phyloP scores from a whole-genome alignment of 2,888 invertebrate species.

The Yponomeuta evonymella region DNA sequence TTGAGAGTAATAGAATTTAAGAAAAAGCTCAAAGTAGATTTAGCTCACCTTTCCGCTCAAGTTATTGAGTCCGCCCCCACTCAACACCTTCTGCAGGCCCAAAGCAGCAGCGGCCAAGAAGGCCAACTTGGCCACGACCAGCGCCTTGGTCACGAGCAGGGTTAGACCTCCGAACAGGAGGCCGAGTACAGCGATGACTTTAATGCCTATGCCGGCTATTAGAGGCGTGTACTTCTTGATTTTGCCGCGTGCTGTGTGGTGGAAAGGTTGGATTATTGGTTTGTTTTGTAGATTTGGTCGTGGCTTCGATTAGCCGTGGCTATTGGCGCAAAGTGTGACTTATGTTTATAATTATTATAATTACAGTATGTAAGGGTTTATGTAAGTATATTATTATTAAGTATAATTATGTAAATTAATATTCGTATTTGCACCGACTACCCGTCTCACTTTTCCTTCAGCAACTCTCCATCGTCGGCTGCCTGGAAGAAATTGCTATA shows the following conservation, averaged over 20 bases:
- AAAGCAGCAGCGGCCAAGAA: slow-evolving; percentile 83
- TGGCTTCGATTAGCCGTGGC: no score
- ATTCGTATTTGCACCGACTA: no score
- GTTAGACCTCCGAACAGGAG: slow-evolving; percentile 83
- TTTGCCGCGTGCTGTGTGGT: slow-evolving; percentile 80
- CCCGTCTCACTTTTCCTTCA: no score
- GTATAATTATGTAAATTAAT: no score
- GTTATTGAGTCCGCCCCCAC: slow-evolving; percentile 66
- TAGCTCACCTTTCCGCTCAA: slow-evolving; percentile 59
- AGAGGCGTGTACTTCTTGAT: slow-evolving; percentile 85
- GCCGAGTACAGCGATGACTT: slow-evolving; percentile 82
- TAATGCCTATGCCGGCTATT: slow-evolving; percentile 81
- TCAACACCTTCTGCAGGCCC: slow-evolving; percentile 81
- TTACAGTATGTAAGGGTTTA: no score
- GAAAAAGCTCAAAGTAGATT: not conserved
- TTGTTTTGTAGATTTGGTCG: no score
- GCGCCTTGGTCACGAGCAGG: slow-evolving; percentile 84
- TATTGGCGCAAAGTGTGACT: no score
- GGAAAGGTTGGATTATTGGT: slow-evolving; percentile 6
- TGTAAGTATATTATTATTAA: no score
- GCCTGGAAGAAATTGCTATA: no score
- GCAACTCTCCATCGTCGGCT: no score
- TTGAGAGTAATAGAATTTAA: not conserved
- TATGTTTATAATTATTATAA: no score
- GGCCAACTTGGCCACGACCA: slow-evolving; percentile 86